phyloP scores from a whole-genome alignment of 2,888 invertebrate species.

The Aleiodes testaceus region DNA sequence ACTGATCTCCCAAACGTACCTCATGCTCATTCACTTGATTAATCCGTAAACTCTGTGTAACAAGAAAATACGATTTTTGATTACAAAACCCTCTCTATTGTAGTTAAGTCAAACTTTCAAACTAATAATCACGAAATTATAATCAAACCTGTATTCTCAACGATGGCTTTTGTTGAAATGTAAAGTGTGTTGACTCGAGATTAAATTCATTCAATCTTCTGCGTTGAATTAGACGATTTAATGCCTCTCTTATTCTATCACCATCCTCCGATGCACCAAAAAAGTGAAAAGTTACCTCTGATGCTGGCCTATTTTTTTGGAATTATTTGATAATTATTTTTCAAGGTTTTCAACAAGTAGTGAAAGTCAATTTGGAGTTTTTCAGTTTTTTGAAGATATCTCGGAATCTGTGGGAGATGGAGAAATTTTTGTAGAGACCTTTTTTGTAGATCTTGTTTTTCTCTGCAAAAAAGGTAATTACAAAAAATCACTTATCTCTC shows the following conservation, averaged over 20 bases:
- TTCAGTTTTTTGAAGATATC: no score
- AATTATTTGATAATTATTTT: constrained; percentile 60
- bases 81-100: constrained; percentile 7
- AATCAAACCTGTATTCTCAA: constrained; percentile 78
- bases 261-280: constrained; percentile 75
- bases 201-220: constrained; percentile 78
- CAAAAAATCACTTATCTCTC: no score
- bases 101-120: background rate
- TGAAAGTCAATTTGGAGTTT: no score
- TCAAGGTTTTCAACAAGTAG: constrained; percentile 53
- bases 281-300: constrained; percentile 72
- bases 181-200: constrained; percentile 79
- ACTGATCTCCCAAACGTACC: constrained; percentile 83
- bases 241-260: constrained; percentile 75
- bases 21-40: constrained; percentile 66
- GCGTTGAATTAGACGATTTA: constrained; percentile 77
- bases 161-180: constrained; percentile 83
- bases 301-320: constrained; percentile 59
- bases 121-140: background rate
- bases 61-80: background rate
- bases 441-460: no score
- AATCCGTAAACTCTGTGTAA: constrained; percentile 66
- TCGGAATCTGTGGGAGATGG: no score
- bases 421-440: no score
- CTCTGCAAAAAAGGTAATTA: no score